These are phyloP conservation scores for Oxyteleia sp. DNA, from an alignment of 2,888 invertebrate genomes.

Conservation along the genomic window DNA sequence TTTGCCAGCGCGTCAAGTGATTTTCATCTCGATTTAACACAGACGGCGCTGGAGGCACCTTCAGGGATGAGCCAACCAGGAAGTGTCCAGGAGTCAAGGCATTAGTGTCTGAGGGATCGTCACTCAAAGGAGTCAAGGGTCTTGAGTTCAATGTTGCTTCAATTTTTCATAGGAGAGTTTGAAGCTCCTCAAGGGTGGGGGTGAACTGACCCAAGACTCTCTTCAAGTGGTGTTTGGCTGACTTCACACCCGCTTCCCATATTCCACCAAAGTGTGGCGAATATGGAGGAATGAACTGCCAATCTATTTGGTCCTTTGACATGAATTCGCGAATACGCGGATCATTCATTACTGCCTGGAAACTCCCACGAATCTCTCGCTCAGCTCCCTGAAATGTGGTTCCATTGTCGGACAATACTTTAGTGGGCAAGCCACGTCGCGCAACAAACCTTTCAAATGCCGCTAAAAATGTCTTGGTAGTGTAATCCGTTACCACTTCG, in stretches of 20 bases:
- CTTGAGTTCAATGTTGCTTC: constrained; percentile 74
- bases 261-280: constrained; percentile 20
- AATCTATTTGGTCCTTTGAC: background rate
- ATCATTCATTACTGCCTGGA: background rate
- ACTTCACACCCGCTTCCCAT: constrained; percentile 25
- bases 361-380: background rate
- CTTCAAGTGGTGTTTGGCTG: background rate
- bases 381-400: background rate
- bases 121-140: constrained; percentile 74
- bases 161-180: background rate
- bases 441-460: background rate
- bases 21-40: background rate
- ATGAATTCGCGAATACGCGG: no score
- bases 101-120: constrained; percentile 72
- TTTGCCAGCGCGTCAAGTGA: constrained; percentile 3
- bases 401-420: background rate
- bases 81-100: constrained; percentile 76
- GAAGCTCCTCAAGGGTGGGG: background rate
- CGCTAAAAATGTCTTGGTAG: background rate
- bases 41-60: background rate
- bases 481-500: background rate
- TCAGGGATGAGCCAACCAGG: constrained; percentile 25
- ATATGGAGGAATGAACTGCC: constrained; percentile 11
- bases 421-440: background rate
- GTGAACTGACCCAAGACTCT: background rate